Evolutionary conservation across 2,888 invertebrate genomes (phyloP).

Genomic region (Lypha dubia): DNA sequence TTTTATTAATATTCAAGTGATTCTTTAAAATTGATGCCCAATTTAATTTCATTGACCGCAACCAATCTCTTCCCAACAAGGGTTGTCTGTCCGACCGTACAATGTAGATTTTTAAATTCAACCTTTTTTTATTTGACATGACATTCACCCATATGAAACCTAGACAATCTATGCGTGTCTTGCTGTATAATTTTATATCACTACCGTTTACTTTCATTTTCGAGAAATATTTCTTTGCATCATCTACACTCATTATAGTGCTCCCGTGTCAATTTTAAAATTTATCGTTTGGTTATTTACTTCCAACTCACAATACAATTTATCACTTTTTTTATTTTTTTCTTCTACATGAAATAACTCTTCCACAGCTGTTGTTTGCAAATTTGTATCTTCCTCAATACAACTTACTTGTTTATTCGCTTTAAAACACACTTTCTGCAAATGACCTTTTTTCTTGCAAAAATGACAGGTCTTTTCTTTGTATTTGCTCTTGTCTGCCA

Average conservation of each 20-base stretch:
- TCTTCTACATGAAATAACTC: neutral
- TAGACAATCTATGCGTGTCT: neutral
- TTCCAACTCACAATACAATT: too few species aligned
- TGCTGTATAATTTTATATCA: neutral
- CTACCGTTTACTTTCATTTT: neutral
- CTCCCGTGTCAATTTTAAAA: neutral
- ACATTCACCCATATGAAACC: slow-evolving; percentile 5
- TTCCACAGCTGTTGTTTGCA: neutral
- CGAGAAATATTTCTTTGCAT: neutral
- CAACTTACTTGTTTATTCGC: neutral
- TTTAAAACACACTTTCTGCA: neutral
- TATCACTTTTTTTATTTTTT: neutral
- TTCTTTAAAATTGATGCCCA: neutral
- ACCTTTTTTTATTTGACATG: neutral
- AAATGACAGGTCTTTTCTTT: neutral
- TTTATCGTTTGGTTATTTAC: neutral
- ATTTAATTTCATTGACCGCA: neutral
- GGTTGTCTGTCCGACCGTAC: neutral
- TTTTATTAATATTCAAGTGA: neutral
- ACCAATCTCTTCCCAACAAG: neutral
- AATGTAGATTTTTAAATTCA: neutral
- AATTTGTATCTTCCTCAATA: neutral
- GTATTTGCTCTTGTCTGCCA: neutral
- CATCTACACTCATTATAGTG: neutral
- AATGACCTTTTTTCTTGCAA: neutral